A percentile compares a stretch with the other conserved stretches of the same genome.
phyloP scores from a whole-genome alignment of 2,797 vertebrate genomes.

The Cryptoprocta ferox region DNA sequence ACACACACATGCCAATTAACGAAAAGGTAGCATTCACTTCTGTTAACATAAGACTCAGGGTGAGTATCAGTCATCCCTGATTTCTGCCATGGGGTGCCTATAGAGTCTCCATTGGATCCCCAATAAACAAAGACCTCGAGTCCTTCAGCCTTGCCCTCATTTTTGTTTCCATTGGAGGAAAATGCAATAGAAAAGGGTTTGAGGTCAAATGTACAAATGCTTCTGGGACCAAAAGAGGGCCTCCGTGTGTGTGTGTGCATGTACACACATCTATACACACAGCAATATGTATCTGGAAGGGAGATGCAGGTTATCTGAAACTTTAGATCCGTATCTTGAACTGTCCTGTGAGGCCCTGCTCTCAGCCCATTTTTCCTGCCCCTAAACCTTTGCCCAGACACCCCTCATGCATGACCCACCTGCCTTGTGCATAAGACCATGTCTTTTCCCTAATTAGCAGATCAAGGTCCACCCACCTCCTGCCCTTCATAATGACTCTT shows the following conservation, averaged over 20 bases:
- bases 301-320: background rate
- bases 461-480: conserved; percentile 28
- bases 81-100: background rate
- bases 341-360: background rate
- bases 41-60: background rate
- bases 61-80: background rate
- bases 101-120: background rate
- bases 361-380: background rate
- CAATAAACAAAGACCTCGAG: background rate
- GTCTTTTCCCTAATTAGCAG: conserved; percentile 51
- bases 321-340: background rate
- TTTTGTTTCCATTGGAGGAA: background rate
- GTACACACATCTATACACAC: background rate
- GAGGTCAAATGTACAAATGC: background rate
- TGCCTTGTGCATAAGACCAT: background rate
- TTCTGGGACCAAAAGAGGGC: background rate
- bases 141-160: background rate
- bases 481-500: background rate
- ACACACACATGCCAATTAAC: background rate
- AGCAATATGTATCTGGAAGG: background rate
- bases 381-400: conserved; percentile 13
- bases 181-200: background rate
- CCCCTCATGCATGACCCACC: background rate
- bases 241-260: too few species aligned
- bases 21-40: background rate